Evolutionary conservation across 1,140 invertebrate species (phyloP).

Genomic region (Steinernema feltiae): DNA sequence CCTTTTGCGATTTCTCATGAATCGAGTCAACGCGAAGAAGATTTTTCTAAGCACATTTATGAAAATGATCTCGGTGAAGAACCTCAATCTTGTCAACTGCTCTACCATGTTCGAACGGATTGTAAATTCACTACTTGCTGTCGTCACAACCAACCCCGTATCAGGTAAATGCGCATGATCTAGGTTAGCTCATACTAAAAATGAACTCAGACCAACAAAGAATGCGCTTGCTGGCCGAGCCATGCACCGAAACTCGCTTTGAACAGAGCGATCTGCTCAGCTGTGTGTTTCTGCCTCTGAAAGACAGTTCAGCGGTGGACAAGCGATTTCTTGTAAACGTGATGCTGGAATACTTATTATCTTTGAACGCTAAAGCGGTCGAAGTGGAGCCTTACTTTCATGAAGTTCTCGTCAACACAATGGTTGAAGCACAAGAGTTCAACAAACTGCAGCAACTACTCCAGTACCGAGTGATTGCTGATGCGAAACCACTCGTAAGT

Average conservation of each 20-base stretch:
- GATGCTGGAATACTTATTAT: slow-evolving; percentile 31
- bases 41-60: slow-evolving; percentile 32
- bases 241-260: neutral
- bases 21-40: slow-evolving; percentile 29
- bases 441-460: slow-evolving; percentile 39
- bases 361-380: slow-evolving; percentile 26
- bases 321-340: slow-evolving; percentile 36
- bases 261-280: slow-evolving; percentile 20
- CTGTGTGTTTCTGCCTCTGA: slow-evolving; percentile 36
- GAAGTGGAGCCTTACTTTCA: slow-evolving; percentile 16
- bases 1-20: slow-evolving; percentile 32
- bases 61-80: slow-evolving; percentile 23
- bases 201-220: slow-evolving; percentile 19
- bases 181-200: too few species aligned
- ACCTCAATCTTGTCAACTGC: slow-evolving; percentile 17
- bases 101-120: slow-evolving; percentile 31
- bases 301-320: slow-evolving; percentile 30
- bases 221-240: neutral
- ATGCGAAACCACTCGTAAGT: slow-evolving; percentile 37
- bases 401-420: slow-evolving; percentile 19
- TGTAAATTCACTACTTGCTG: slow-evolving; percentile 24
- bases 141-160: slow-evolving; percentile 22
- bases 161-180: too few species aligned
- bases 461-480: slow-evolving; percentile 41
- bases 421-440: slow-evolving; percentile 30